Conservation (phyloP, 30 jellyfish, hydroid and myxozoan genomes). For the Aurelia coerulea region DNA sequence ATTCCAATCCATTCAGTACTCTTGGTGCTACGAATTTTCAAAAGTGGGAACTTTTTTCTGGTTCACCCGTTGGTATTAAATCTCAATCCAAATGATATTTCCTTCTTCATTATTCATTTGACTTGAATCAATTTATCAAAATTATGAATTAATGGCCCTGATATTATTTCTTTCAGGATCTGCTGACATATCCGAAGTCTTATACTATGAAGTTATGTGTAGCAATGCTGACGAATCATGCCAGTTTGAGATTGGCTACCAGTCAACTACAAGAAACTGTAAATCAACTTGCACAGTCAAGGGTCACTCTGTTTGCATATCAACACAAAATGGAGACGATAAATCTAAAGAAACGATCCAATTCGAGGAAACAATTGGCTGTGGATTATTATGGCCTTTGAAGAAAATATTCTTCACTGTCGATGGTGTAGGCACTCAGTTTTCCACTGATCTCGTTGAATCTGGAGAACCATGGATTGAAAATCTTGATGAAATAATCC, state of each 20-base stretch:
- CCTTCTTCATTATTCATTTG: background rate
- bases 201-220: slow-evolving; percentile 36
- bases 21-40: too few relatives aligned
- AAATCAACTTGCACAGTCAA: slow-evolving; percentile 4
- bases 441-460: slow-evolving; percentile 32
- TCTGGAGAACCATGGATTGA: slow-evolving; percentile 25
- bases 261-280: slow-evolving; percentile 20
- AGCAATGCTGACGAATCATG: background rate
- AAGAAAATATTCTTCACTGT: slow-evolving; percentile 51
- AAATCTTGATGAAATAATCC: slow-evolving; percentile 58
- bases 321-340: slow-evolving; percentile 2
- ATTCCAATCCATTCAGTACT: too few relatives aligned
- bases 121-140: background rate
- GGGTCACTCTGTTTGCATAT: slow-evolving; percentile 10
- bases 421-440: slow-evolving; percentile 64
- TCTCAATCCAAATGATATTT: background rate
- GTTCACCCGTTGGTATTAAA: background rate
- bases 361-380: slow-evolving; percentile 65
- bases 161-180: slow-evolving; percentile 3
- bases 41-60: too few relatives aligned
- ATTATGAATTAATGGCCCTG: background rate
- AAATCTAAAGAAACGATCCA: background rate
- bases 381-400: slow-evolving; percentile 74
- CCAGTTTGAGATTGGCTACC: slow-evolving; percentile 57
- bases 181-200: slow-evolving; percentile 27